These are phyloP conservation scores for Megaceryle torquata DNA, from an alignment of 2,113 vertebrate genomes.

Conservation along the genomic window DNA sequence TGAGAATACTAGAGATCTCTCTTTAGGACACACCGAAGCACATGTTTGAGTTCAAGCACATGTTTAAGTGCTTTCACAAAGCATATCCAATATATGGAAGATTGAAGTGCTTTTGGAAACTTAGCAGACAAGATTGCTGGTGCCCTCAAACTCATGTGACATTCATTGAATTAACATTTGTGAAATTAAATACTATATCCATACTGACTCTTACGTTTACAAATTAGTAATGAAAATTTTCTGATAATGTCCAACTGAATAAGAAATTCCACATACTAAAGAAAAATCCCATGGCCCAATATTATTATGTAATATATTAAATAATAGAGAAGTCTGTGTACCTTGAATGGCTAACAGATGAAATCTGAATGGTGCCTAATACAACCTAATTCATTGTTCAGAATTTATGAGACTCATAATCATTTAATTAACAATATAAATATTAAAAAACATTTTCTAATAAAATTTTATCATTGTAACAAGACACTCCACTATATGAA, in stretches of 20 bases:
- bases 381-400: slow-evolving; percentile 64
- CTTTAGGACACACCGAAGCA: background rate
- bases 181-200: background rate
- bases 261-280: background rate
- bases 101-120: background rate
- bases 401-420: slow-evolving; percentile 73
- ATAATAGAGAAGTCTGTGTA: slow-evolving; percentile 38
- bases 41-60: background rate
- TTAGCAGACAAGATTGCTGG: background rate
- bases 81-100: background rate
- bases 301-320: background rate
- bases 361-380: slow-evolving; percentile 65
- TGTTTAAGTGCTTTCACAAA: background rate
- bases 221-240: background rate
- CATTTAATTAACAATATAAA: slow-evolving; percentile 80
- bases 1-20: background rate
- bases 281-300: background rate
- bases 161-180: background rate
- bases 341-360: slow-evolving; percentile 62
- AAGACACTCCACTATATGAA: slow-evolving; percentile 67
- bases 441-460: slow-evolving; percentile 78
- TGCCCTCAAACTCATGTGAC: background rate
- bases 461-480: slow-evolving; percentile 79
- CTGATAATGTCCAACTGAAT: background rate
- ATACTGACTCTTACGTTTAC: background rate